Evolutionary conservation across 2,797 vertebrate genomes (phyloP), one percentile per base, ranked within the genome.

Genomic region (Malacoraja senta): DNA sequence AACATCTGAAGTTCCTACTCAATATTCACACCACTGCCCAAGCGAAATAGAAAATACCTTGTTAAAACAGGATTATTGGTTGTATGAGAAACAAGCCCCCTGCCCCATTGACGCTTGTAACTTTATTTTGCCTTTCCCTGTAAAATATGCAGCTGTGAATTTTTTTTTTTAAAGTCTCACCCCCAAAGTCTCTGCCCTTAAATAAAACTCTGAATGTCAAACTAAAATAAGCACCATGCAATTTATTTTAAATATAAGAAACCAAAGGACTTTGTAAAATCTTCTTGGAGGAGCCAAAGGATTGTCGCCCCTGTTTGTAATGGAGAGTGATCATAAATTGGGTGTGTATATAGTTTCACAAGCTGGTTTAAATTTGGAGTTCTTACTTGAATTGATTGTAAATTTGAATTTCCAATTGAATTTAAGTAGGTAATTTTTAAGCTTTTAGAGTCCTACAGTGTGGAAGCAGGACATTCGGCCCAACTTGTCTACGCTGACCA

Each of bases 1-100:
- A 53, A 53, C 44, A 53, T 6, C 44, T 53, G 44, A 53, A 53
- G 44, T 53, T 53, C 44, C 44, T 53, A 53, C 44, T 53, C 44
- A 7, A 53, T 53, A 53, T 53, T 53, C 44, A 6, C 6, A 6
- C 44, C 44, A 53, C 44, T 53, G 44, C 44, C 44, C 44, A 53
- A 53, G 44, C 44, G 6, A 53, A 53, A 53, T 53, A 53, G 6
- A 53, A 53, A 53, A 53, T 6, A 53, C 44, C 44, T 53, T 74
- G 44, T 53, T 53, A 53, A 53, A 53, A 53, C 44, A 53, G 44
- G 44, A 53, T 53, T 68, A 68, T 17, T 12, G 65, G 65, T 68
- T 17, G 65, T 93, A 17, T 38, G 94, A 84, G 95, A 94, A 95
- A 95, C 93, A 94, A 21, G 95, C 93, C 94, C 84, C 93, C 93